Conservation (phyloP, 2,888 invertebrate genomes). For the Trissolcus brochymenae region DNA sequence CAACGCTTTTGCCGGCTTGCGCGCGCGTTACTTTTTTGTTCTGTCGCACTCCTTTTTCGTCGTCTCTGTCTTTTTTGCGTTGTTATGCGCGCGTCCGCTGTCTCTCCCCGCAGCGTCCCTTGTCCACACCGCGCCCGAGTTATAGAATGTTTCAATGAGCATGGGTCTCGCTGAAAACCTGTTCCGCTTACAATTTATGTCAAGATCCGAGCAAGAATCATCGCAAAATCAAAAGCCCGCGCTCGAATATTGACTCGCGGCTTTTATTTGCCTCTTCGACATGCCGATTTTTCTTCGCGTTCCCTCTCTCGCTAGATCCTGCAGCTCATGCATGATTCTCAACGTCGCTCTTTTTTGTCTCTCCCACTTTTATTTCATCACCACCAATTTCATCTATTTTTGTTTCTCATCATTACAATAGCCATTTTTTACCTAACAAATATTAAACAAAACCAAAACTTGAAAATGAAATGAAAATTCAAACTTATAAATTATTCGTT, state of each 20-base stretch:
- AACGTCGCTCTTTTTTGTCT: conserved; percentile 48
- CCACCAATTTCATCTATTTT: conserved; percentile 32
- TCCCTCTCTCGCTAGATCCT: conserved; percentile 42
- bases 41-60: conserved; percentile 43
- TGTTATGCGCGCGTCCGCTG: conserved; percentile 44
- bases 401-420: too few relatives aligned
- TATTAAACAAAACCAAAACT: too few relatives aligned
- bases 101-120: conserved; percentile 15
- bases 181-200: conserved; percentile 58
- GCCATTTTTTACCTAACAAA: too few relatives aligned
- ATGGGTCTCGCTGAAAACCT: conserved; percentile 52
- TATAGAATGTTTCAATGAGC: conserved; percentile 60
- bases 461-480: too few relatives aligned
- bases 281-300: conserved; percentile 42
- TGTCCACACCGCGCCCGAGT: conserved; percentile 19
- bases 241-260: conserved; percentile 54
- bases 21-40: conserved; percentile 35
- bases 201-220: conserved; percentile 57
- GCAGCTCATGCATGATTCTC: conserved; percentile 40
- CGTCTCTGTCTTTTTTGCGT: conserved; percentile 43
- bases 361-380: background rate
- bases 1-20: conserved; percentile 43
- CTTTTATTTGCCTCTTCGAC: conserved; percentile 53
- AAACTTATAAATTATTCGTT: background rate
- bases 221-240: conserved; percentile 53